These are phyloP conservation scores for Aelia acuminata DNA, from an alignment of 2,888 invertebrate genomes.

Conservation along the genomic window DNA sequence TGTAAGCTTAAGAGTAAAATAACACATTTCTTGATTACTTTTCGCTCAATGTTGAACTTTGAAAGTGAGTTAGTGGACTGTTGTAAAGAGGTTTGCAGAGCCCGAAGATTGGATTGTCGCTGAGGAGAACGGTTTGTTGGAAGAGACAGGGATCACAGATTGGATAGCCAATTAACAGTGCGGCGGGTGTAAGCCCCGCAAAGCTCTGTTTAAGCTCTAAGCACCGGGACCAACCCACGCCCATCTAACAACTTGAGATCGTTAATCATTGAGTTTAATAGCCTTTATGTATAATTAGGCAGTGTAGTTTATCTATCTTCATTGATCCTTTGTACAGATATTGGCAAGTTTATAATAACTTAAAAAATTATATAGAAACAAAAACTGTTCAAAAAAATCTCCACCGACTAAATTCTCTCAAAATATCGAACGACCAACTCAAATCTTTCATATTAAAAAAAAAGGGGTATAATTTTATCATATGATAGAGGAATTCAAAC, in stretches of 20 bases:
- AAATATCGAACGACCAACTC: no score
- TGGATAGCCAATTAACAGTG: conserved; percentile 35
- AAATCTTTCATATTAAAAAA: no score
- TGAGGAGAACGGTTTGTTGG: neutral
- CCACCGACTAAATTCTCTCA: no score
- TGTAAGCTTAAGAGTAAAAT: no score
- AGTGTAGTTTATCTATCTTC: no score
- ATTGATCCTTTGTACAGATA: no score
- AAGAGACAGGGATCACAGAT: conserved; percentile 25
- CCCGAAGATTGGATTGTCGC: neutral
- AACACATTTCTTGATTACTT: neutral
- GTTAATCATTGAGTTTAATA: neutral
- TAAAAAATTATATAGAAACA: no score
- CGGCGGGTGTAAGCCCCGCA: neutral
- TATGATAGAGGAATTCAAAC: no score
- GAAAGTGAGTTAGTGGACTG: neutral
- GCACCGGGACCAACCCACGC: neutral
- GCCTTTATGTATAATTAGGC: neutral
- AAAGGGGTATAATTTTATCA: no score
- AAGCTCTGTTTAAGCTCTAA: neutral
- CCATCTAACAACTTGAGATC: neutral
- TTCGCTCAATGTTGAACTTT: neutral
- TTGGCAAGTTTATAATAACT: no score
- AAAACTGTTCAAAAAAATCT: no score
- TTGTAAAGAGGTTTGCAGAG: neutral